phyloP scores from a whole-genome alignment of 2,888 invertebrate species.

The Phyllotreta striolata region DNA sequence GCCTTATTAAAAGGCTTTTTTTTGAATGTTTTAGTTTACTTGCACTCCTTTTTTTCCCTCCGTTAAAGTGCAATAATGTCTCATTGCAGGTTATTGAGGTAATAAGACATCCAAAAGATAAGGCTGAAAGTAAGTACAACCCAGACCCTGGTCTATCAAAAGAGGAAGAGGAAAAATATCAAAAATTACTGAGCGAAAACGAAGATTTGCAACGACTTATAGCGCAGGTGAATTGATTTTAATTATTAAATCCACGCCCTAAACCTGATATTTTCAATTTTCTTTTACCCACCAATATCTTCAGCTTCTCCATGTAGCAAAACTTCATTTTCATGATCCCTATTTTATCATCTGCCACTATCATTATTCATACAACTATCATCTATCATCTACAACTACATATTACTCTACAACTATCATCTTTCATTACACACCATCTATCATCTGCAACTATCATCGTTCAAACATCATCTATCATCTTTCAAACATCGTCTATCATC shows the following conservation, averaged over 20 bases:
- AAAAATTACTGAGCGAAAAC: constrained; percentile 92
- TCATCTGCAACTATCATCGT: too few species aligned
- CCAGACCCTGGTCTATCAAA: constrained; percentile 83
- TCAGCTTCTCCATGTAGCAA: too few species aligned
- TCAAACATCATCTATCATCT: too few species aligned
- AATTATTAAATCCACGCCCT: neutral
- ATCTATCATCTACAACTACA: too few species aligned
- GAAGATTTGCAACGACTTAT: constrained; percentile 96
- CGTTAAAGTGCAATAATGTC: neutral
- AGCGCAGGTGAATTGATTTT: constrained; percentile 74
- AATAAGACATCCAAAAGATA: constrained; percentile 86
- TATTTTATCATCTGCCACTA: too few species aligned
- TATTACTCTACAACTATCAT: too few species aligned
- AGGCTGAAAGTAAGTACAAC: constrained; percentile 87
- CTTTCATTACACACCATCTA: too few species aligned
- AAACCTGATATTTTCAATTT: neutral
- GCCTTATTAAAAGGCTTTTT: too few species aligned
- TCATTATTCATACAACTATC: too few species aligned
- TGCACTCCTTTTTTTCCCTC: neutral
- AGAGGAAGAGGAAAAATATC: constrained; percentile 95
- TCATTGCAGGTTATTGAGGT: constrained; percentile 81
- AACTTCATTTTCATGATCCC: too few species aligned
- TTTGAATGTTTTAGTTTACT: neutral
- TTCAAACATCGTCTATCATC: too few species aligned
- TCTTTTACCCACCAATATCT: neutral